Percentiles rank a stretch among this genome's conserved stretches.
phyloP scores from a whole-genome alignment of 2,797 vertebrate species.

The Amblyopsis hoosieri region DNA sequence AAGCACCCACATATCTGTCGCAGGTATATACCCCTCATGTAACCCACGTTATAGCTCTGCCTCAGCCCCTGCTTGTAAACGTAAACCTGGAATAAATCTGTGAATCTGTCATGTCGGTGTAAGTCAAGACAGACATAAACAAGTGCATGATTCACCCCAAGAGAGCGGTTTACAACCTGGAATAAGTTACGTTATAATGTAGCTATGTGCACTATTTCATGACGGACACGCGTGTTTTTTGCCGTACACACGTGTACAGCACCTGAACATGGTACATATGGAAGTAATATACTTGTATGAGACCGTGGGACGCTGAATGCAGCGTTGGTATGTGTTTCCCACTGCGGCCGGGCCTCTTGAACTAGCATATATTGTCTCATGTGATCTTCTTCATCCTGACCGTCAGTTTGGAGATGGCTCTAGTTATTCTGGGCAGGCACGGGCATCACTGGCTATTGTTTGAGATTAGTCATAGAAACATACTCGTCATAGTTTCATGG shows the following conservation, averaged over 20 bases:
- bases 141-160: slow-evolving; percentile 31
- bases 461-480: slow-evolving; percentile 44
- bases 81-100: slow-evolving; percentile 10
- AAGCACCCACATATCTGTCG: no score
- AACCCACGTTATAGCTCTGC: slow-evolving; percentile 10
- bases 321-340: slow-evolving; percentile 32
- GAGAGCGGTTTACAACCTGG: slow-evolving; percentile 45
- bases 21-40: neutral
- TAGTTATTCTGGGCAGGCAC: slow-evolving; percentile 37
- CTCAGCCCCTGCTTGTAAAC: slow-evolving; percentile 9
- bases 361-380: slow-evolving; percentile 15
- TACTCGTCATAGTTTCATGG: slow-evolving; percentile 45
- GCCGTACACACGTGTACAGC: slow-evolving; percentile 59
- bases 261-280: slow-evolving; percentile 49
- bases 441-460: slow-evolving; percentile 15
- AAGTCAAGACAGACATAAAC: slow-evolving; percentile 16
- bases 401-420: slow-evolving; percentile 13
- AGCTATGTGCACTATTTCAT: slow-evolving; percentile 35
- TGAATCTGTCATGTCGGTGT: slow-evolving; percentile 10
- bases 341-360: slow-evolving; percentile 17
- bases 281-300: slow-evolving; percentile 7
- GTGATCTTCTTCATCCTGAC: slow-evolving; percentile 37
- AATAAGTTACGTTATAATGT: slow-evolving; percentile 33
- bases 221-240: slow-evolving; percentile 39
- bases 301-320: slow-evolving; percentile 14